These are phyloP conservation scores for Baccha elongata DNA, from an alignment of 2,888 invertebrate species.

Conservation along the genomic window DNA sequence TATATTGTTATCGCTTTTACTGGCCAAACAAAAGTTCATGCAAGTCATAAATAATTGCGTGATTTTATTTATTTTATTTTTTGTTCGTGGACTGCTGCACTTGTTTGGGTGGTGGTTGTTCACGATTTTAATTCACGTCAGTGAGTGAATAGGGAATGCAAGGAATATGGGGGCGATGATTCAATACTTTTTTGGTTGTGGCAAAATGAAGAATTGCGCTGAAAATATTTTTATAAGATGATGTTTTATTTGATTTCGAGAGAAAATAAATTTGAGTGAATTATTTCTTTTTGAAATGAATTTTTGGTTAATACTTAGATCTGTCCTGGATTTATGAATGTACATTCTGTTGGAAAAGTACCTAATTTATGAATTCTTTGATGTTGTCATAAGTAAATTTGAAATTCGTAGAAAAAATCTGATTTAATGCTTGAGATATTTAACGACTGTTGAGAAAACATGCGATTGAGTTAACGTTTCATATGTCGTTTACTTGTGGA, in stretches of 20 bases:
- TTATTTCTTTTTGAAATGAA: slow-evolving; percentile 1
- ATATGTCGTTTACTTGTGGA: no score
- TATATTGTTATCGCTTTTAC: slow-evolving; percentile 59
- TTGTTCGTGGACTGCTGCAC: slow-evolving; percentile 26
- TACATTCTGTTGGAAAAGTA: neutral
- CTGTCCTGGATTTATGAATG: slow-evolving; percentile 2
- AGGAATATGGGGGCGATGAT: slow-evolving; percentile 41
- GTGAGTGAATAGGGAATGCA: neutral
- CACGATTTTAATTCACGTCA: slow-evolving; percentile 23
- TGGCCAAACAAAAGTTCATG: slow-evolving; percentile 63
- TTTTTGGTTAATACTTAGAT: slow-evolving; percentile 5
- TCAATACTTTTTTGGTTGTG: slow-evolving; percentile 15
- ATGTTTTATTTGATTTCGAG: neutral
- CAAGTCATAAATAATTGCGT: slow-evolving; percentile 54
- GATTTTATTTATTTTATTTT: slow-evolving; percentile 22
- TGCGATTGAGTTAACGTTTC: no score
- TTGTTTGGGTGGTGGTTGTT: slow-evolving; percentile 18
- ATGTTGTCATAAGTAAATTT: neutral
- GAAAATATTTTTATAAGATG: slow-evolving; percentile 3
- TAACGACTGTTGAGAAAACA: no score
- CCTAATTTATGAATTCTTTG: neutral
- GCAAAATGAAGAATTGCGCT: slow-evolving; percentile 24
- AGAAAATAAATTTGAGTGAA: neutral
- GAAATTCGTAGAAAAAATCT: no score
- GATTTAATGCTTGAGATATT: no score